Evolutionary conservation across 2,888 invertebrate genomes (phyloP).

Genomic region (Rhogogaster chlorosoma): DNA sequence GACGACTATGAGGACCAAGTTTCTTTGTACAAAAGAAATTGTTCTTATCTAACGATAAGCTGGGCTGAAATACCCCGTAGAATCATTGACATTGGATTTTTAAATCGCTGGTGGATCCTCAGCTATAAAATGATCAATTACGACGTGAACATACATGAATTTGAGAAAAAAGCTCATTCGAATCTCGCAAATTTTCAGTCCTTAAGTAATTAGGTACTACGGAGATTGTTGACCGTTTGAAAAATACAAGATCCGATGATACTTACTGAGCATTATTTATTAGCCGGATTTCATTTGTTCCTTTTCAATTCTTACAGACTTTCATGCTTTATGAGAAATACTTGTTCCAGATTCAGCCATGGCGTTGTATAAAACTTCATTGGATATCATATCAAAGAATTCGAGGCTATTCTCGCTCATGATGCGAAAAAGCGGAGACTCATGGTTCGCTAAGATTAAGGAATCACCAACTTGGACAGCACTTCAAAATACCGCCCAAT

Average conservation of each 20-base stretch:
- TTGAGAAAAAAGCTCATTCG: neutral
- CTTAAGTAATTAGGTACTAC: neutral
- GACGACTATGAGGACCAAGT: neutral
- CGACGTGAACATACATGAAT: constrained; percentile 6
- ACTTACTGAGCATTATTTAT: neutral
- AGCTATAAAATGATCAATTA: constrained; percentile 9
- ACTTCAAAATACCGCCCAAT: neutral
- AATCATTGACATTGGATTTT: constrained; percentile 25
- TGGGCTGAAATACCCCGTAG: neutral
- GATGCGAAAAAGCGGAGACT: neutral
- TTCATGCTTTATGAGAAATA: neutral
- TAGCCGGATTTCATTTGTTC: neutral
- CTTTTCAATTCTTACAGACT: neutral
- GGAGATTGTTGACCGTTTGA: neutral
- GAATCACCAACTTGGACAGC: neutral
- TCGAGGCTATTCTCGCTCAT: neutral
- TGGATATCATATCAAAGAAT: neutral
- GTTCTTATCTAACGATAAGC: neutral
- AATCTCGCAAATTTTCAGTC: neutral
- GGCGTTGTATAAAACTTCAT: constrained; percentile 3
- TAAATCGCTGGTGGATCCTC: constrained; percentile 23
- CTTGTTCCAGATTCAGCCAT: neutral
- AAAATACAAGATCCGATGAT: neutral
- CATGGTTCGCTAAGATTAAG: neutral
- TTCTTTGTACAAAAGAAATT: neutral